Base-by-base conservation (phyloP, 2,888 invertebrate genomes). In the Volucella inanis region DNA sequence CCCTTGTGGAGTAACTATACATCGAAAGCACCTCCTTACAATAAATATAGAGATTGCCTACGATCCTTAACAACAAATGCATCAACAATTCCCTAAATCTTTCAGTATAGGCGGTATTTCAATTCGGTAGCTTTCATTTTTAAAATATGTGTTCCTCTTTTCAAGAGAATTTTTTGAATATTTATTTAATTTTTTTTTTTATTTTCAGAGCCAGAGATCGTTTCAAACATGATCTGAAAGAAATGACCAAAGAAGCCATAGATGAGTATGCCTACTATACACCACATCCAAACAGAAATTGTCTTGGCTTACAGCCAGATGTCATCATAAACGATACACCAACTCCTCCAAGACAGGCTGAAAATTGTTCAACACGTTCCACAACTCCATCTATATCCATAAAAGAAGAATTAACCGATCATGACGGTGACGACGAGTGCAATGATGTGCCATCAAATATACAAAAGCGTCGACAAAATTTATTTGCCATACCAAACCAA, bases 331-430 rank as follows among this genome's bases (percentile, higher is more conserved):
- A 72, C 45, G 76, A 81, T 54, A 64, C 72, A 8, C 38, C 71
- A 2, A 52, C 64, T 3, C 55, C 64, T 57, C 71, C 59, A 9
- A 8, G 43, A 0, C 52, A 22, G 9, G 47, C 3, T 2, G 82
- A 72, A 8, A 59, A 61, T 10, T 68, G 54, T 9, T 57, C 76
- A 57, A 90, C 91, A 8, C 88, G 89, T 76, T 91, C 91, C 57
- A 89, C 90, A 2, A 91, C 90, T 0, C 91, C 91, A 3, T 91
- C 91, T 18, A 89, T 91, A 15, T 91, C 90, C 22, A 90, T 91
- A 14, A 91, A 91, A 88, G 91, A 91, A 68, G 91, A 91, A 72
- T 89, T 61, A 9, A 68, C 67, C 14, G 87, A 87, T 74, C 77
- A 70, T 22, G 80, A 80, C 15, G 83, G 70, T 10, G 70, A 76